These are phyloP conservation scores for Horisme vitalbata DNA, from an alignment of 2,888 invertebrate genomes.

Conservation along the genomic window DNA sequence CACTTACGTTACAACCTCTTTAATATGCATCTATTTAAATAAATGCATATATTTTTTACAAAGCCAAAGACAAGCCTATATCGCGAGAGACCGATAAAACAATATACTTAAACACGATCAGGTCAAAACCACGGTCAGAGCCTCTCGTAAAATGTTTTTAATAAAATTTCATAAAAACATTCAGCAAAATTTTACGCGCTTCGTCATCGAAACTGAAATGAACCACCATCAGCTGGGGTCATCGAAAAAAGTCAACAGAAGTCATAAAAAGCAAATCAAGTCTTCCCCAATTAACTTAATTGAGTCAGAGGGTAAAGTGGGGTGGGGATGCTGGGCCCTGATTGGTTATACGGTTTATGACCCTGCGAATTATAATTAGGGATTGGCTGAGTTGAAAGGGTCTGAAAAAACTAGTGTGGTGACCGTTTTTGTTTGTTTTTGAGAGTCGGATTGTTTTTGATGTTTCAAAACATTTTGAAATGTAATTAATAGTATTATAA, in stretches of 20 bases:
- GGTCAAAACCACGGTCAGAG: neutral
- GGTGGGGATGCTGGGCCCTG: slow-evolving; percentile 34
- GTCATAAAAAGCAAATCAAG: slow-evolving; percentile 58
- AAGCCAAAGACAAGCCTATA: no score
- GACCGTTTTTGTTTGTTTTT: no score
- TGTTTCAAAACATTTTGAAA: no score
- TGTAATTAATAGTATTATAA: no score
- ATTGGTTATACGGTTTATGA: slow-evolving; percentile 56
- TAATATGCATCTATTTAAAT: no score
- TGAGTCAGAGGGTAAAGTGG: slow-evolving; percentile 40
- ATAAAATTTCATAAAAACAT: slow-evolving; percentile 13
- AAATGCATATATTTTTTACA: no score
- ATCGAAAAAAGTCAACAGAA: slow-evolving; percentile 38
- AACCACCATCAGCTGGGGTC: slow-evolving; percentile 21
- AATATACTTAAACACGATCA: neutral
- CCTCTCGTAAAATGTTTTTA: slow-evolving; percentile 2
- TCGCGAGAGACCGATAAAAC: no score
- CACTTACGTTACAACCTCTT: no score
- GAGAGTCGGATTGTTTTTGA: no score
- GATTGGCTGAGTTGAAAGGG: slow-evolving; percentile 49
- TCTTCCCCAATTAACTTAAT: slow-evolving; percentile 62
- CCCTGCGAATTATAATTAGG: slow-evolving; percentile 61
- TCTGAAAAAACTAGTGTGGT: no score
- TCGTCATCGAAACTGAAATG: slow-evolving; percentile 27
- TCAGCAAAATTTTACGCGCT: slow-evolving; percentile 13